phyloP scores from a whole-genome alignment of 2,113 vertebrate species.

The Cygnus buccinator region DNA sequence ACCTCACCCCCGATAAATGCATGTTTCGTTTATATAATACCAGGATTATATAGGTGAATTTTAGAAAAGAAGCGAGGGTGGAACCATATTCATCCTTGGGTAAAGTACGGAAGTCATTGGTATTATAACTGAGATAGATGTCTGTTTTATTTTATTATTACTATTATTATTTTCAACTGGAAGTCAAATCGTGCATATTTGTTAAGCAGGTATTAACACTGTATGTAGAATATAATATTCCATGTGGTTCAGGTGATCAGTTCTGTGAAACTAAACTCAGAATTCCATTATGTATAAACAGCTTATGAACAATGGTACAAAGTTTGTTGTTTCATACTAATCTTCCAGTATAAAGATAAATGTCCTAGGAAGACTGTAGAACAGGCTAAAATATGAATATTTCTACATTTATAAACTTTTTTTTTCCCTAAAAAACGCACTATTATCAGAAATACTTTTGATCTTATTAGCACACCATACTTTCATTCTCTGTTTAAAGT shows the following conservation, averaged over 20 bases:
- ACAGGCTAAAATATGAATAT: not conserved
- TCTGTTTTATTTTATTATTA: not conserved
- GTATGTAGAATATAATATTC: not conserved
- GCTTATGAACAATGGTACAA: not conserved
- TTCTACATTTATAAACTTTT: not conserved
- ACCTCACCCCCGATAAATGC: not conserved
- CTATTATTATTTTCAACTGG: not conserved
- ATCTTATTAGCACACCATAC: not conserved
- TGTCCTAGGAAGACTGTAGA: not conserved
- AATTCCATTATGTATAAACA: not conserved
- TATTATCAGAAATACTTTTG: not conserved
- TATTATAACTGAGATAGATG: not conserved
- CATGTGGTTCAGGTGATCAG: not conserved
- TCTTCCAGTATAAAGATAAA: not conserved
- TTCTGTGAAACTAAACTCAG: not conserved
- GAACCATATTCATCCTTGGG: not conserved
- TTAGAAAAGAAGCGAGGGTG: not conserved
- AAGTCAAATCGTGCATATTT: not conserved
- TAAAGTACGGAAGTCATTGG: not conserved
- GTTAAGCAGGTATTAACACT: not conserved
- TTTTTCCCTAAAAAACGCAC: not conserved
- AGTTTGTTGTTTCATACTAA: not conserved
- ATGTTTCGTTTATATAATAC: conserved; percentile 31
- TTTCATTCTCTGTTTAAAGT: not conserved
- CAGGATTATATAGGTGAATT: conserved; percentile 38